Base-by-base conservation (phyloP, 1,140 invertebrate genomes). In the Archivesica marissinica region DNA sequence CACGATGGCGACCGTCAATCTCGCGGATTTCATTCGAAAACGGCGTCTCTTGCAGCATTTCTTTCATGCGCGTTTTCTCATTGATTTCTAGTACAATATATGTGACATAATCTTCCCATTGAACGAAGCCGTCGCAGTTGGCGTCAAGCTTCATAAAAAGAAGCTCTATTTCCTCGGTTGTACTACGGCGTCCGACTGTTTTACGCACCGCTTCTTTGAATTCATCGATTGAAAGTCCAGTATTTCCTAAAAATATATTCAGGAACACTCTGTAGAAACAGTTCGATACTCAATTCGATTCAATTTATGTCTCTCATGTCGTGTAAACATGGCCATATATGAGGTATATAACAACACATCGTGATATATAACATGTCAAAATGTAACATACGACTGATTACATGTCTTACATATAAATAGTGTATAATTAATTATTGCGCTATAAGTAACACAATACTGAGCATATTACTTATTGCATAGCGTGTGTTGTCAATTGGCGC, bases 101-200 rank as follows among this genome's bases (percentile, higher is more conserved):
- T 3, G 91, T 91, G 11, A 91, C 88, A 83, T 91, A 93, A 77
- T 93, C 93, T 47, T 92, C 90, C 92, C 92, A 93, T 75, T 93
- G 92, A 0, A 93, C 89, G n/a, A 78, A 64, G n/a, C 90, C 92
- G 72, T 93, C 92, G 89, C 91, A 93, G 76, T 93, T 91, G 2
- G 91, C 88, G 72, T 93, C 93, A 15, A 93, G 90, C 77, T 92
- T 93, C 91, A 92, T 92, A 64, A 93, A 93, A 2, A 92, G 44
- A 6, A 88, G 25, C 64, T 92, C 87, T 30, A 91, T 77, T 76
- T 93, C 88, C 4, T 89, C 77, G 13, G 89, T 78, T 17, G 84
- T 87, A n/a, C 91, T 77, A 25, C 86, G 66, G 13, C 77, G 76
- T 2, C 90, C 90, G 0, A 91, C 89, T 0, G 89, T 92, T 30